Evolutionary conservation across 2,888 invertebrate species (phyloP).

Genomic region (Orchestes rusci): DNA sequence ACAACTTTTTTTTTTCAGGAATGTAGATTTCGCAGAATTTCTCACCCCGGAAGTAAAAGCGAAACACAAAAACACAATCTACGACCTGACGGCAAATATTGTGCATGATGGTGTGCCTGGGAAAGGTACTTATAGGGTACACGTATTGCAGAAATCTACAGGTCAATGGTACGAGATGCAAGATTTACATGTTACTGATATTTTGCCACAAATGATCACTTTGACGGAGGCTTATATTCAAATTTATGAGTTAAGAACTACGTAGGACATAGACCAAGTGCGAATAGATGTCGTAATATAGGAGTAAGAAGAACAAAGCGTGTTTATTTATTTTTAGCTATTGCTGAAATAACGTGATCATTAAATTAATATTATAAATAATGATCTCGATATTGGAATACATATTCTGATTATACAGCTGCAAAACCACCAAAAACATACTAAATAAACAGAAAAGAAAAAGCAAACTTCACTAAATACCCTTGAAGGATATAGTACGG

Average conservation of each 20-base stretch:
- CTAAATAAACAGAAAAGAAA: too few species aligned
- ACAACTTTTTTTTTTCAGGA: constrained; percentile 55
- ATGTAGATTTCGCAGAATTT: constrained; percentile 95
- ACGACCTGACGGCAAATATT: constrained; percentile 97
- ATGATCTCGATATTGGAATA: not conserved
- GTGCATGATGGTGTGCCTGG: constrained; percentile 96
- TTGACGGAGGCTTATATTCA: constrained; percentile 98
- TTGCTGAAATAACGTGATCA: too few species aligned
- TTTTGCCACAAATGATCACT: constrained; percentile 99
- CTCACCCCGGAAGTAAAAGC: constrained; percentile 77
- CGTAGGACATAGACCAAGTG: constrained; percentile 7
- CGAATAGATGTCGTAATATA: too few species aligned
- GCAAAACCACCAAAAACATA: too few species aligned
- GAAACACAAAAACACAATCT: constrained; percentile 74
- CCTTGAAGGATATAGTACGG: too few species aligned
- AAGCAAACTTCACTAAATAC: too few species aligned
- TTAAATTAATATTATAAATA: too few species aligned
- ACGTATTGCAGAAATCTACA: constrained; percentile 82
- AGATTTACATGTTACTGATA: constrained; percentile 96
- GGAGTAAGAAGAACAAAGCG: too few species aligned
- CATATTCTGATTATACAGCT: too few species aligned
- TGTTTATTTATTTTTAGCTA: too few species aligned
- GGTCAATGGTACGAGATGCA: constrained; percentile 82
- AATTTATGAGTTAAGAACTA: constrained; percentile 55
- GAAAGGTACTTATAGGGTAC: constrained; percentile 91